phyloP scores from a whole-genome alignment of 2,888 invertebrate genomes.

The Drosophila leonis region DNA sequence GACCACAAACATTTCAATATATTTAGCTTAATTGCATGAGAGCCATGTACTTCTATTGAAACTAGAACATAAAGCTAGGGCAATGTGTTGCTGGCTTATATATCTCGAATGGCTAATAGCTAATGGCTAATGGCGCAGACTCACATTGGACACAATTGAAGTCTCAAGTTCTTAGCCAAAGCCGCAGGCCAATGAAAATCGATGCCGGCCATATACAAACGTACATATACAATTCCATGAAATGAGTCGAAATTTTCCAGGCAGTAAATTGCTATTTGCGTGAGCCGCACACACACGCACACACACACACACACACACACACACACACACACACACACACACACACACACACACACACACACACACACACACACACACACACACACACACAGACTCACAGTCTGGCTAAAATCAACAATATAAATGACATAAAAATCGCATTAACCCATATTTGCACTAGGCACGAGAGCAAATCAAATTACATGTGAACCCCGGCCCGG shows the following conservation, averaged over 20 bases:
- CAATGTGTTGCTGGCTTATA: conserved; percentile 20
- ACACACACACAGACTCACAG: background rate
- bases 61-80: conserved; percentile 14
- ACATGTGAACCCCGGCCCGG: conserved; percentile 31
- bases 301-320: background rate
- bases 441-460: conserved; percentile 79
- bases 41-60: background rate
- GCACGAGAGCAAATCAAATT: conserved; percentile 74
- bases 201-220: background rate
- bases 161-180: conserved; percentile 5
- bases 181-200: conserved; percentile 26
- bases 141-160: background rate
- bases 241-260: conserved; percentile 33
- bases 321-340: conserved; percentile 2
- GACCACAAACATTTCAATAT: background rate
- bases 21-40: conserved; percentile 1
- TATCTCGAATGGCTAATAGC: background rate
- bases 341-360: background rate
- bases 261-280: conserved; percentile 52
- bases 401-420: conserved; percentile 54
- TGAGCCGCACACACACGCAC: conserved; percentile 21
- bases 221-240: conserved; percentile 17
- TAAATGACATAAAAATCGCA: conserved; percentile 80
- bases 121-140: conserved; percentile 6
- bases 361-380: conserved; percentile 4